phyloP scores from a whole-genome alignment of 2,113 vertebrate genomes.

The Nematolebias whitei region DNA sequence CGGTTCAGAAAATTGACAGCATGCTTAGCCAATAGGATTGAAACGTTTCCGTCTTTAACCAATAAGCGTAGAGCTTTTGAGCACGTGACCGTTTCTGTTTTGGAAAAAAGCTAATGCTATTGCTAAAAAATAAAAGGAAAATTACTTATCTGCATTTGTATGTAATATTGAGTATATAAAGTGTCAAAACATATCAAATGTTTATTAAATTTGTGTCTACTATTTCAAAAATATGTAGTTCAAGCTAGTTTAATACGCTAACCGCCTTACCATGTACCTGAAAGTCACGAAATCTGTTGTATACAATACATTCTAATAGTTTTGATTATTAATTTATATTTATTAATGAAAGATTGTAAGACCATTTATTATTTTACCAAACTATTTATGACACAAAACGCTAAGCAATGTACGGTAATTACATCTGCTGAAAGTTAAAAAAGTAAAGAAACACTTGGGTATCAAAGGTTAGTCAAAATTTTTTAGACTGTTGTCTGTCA shows the following conservation, averaged over 20 bases:
- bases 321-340: too few species aligned
- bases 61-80: constrained; percentile 34
- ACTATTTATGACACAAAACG: neutral
- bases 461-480: too few species aligned
- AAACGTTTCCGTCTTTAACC: constrained; percentile 13
- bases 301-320: too few species aligned
- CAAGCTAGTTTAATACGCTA: neutral
- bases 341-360: neutral
- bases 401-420: neutral
- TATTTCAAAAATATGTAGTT: neutral
- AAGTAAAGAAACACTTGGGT: neutral
- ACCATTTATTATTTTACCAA: neutral
- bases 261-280: neutral
- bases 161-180: neutral
- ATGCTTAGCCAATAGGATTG: constrained; percentile 42
- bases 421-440: neutral
- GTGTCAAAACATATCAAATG: neutral
- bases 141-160: rapidly evolving
- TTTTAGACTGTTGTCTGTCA: too few species aligned
- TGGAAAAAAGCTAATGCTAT: constrained; percentile 23
- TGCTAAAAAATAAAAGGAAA: constrained; percentile 10
- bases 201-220: rapidly evolving
- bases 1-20: constrained; percentile 10
- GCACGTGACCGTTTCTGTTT: constrained; percentile 1
- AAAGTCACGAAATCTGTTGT: too few species aligned